Conservation (phyloP, 2,888 invertebrate species). For the Euphydryas editha region DNA sequence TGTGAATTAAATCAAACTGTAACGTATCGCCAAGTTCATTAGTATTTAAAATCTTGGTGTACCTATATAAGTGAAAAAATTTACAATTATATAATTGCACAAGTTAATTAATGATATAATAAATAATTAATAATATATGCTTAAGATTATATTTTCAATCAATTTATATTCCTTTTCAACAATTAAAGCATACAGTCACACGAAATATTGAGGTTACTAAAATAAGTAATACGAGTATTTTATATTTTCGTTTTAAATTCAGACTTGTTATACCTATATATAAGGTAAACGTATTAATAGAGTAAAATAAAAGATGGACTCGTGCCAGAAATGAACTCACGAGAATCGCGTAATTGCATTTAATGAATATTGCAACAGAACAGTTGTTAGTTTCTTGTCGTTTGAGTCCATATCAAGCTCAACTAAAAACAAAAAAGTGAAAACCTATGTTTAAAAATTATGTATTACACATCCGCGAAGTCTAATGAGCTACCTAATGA, state of each 20-base stretch:
- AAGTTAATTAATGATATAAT: neutral
- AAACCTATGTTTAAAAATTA: neutral
- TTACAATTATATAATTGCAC: neutral
- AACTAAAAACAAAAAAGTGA: neutral
- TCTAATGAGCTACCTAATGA: neutral
- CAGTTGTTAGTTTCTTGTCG: slow-evolving; percentile 25
- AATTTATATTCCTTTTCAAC: neutral
- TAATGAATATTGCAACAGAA: slow-evolving; percentile 36
- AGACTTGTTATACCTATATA: slow-evolving; percentile 8
- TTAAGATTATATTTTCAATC: neutral
- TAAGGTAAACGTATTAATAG: slow-evolving; percentile 38
- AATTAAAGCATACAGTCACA: neutral
- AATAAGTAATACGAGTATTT: neutral
- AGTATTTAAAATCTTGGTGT: neutral
- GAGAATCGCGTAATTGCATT: slow-evolving; percentile 41
- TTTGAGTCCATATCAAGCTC: neutral
- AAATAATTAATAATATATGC: neutral
- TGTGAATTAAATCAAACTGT: neutral
- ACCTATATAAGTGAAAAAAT: neutral
- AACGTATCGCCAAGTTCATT: neutral
- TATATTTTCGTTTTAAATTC: neutral
- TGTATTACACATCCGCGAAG: neutral
- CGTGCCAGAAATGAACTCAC: slow-evolving; percentile 38
- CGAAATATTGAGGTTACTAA: neutral
- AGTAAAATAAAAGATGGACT: slow-evolving; percentile 39